Percentiles rank a stretch among this genome's conserved stretches.
Evolutionary conservation across 92 coral and sea anemone species (phyloP).

Genomic region (Zoanthus sociatus): DNA sequence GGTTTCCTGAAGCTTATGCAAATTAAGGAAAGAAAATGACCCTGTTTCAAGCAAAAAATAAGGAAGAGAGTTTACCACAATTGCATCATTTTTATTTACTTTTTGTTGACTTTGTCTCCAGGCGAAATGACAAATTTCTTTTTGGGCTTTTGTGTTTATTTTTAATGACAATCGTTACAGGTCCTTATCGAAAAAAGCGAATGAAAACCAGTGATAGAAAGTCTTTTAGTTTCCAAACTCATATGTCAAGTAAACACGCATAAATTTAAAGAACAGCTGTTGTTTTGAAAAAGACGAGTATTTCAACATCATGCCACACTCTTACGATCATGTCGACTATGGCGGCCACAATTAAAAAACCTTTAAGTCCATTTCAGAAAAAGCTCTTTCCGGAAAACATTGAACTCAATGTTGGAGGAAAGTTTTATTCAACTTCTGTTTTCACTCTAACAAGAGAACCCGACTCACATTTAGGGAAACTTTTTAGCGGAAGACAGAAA

Average conservation of each 20-base stretch:
- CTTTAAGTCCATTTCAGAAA: constrained; percentile 59
- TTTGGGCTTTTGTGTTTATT: neutral
- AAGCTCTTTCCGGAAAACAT: constrained; percentile 93
- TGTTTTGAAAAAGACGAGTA: neutral
- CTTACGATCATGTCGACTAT: constrained; percentile 18
- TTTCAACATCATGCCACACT: neutral
- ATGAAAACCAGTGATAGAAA: constrained; percentile 1
- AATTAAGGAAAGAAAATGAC: no score
- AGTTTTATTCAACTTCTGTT: constrained; percentile 86
- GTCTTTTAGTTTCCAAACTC: constrained; percentile 10
- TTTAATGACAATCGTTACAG: constrained; percentile 8
- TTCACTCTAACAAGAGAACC: constrained; percentile 86
- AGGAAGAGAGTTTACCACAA: neutral
- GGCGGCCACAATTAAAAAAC: constrained; percentile 56
- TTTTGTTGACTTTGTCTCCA: neutral
- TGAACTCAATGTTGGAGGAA: constrained; percentile 98
- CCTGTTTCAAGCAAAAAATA: neutral
- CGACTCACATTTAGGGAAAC: constrained; percentile 82
- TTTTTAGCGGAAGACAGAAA: constrained; percentile 84
- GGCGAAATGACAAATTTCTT: neutral
- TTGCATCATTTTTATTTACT: neutral
- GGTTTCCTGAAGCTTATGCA: no score
- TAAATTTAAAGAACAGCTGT: constrained; percentile 40
- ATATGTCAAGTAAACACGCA: constrained; percentile 37
- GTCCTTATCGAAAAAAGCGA: neutral